A percentile compares a stretch with the other conserved stretches of the same genome.
Evolutionary conservation across 2,797 vertebrate genomes (phyloP).

Genomic region (Morus bassanus): DNA sequence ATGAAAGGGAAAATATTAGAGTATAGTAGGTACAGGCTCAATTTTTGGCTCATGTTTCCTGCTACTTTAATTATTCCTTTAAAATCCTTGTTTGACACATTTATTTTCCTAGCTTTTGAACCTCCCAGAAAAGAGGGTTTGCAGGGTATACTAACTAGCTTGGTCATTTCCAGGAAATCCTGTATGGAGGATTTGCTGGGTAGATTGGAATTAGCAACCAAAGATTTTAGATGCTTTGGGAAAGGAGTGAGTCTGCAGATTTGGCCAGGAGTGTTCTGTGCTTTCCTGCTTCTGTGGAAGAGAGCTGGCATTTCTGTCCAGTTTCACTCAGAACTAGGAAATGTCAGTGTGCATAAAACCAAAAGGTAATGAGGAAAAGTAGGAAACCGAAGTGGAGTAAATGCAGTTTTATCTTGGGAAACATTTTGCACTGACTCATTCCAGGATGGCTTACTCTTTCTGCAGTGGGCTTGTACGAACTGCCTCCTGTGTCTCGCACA

Average conservation of each 20-base stretch:
- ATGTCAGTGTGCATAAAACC: background rate
- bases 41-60: constrained; percentile 31
- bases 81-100: background rate
- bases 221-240: background rate
- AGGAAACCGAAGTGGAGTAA: background rate
- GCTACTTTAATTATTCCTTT: constrained; percentile 17
- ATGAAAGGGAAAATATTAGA: constrained; percentile 59
- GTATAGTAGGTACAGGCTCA: background rate
- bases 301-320: background rate
- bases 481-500: accelerated
- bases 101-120: background rate
- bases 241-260: background rate
- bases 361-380: background rate
- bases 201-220: background rate
- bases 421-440: background rate
- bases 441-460: background rate
- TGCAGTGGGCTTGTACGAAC: background rate
- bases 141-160: background rate
- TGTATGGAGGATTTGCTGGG: background rate
- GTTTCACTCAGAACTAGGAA: background rate
- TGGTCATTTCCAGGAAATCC: background rate
- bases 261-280: background rate
- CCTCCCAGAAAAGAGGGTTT: background rate
- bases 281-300: background rate
- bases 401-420: background rate